Conservation (phyloP, 2,797 vertebrate species). For the Alcedo quadribrachys region DNA sequence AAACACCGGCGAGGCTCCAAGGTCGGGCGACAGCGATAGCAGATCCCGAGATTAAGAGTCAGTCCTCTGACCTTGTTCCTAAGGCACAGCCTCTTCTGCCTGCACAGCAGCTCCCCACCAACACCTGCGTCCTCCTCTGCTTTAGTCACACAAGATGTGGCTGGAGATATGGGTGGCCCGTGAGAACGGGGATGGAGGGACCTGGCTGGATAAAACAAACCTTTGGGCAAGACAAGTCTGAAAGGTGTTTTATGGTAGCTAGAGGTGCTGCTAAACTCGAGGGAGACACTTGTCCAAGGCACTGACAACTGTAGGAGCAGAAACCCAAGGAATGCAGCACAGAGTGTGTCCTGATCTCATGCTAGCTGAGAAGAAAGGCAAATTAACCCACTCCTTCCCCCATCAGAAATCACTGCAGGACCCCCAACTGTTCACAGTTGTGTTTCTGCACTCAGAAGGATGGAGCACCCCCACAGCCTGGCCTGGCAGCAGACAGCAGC, state of each 20-base stretch:
- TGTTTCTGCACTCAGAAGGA: not conserved
- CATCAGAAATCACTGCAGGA: too few species aligned
- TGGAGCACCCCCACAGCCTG: accelerated
- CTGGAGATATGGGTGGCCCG: not conserved
- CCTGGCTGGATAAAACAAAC: not conserved
- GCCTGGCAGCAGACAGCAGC: not conserved
- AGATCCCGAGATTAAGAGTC: not conserved
- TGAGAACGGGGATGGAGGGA: not conserved
- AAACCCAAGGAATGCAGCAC: not conserved
- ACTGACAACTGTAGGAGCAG: not conserved
- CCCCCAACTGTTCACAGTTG: accelerated
- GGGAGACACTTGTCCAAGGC: not conserved
- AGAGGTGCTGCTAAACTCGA: not conserved
- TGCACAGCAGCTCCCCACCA: not conserved
- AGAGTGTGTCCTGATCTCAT: not conserved
- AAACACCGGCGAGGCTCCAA: not conserved
- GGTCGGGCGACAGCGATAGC: not conserved
- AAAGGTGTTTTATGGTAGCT: not conserved
- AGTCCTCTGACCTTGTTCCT: slow-evolving; percentile 22
- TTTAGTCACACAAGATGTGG: not conserved
- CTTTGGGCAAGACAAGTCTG: not conserved
- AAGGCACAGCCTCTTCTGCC: not conserved
- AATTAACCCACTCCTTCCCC: not conserved
- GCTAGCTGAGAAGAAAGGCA: not conserved
- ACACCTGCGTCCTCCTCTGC: not conserved